phyloP scores from a whole-genome alignment of 2,888 invertebrate species.

The Aspidapion aeneum region DNA sequence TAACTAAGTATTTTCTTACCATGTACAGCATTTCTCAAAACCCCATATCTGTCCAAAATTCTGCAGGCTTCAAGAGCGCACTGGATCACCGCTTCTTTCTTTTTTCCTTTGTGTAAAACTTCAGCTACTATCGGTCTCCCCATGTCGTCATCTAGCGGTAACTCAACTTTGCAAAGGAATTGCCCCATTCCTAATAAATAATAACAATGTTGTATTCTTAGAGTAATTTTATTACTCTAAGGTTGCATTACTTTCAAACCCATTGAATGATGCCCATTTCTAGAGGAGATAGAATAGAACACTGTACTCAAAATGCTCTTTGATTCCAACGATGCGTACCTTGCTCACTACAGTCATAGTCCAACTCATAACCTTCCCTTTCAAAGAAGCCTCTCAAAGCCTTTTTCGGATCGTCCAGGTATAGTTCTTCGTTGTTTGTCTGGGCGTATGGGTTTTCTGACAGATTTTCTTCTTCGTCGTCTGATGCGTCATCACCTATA shows the following conservation, averaged over 20 bases:
- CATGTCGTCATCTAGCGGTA: conserved; percentile 76
- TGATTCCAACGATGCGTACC: no score
- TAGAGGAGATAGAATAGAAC: no score
- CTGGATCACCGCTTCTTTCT: conserved; percentile 89
- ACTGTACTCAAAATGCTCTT: no score
- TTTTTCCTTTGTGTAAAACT: conserved; percentile 84
- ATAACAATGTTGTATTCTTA: no score
- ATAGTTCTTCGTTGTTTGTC: conserved; percentile 82
- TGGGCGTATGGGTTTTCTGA: conserved; percentile 80
- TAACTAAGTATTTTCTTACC: no score
- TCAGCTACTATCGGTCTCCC: conserved; percentile 81
- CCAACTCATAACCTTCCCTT: conserved; percentile 80
- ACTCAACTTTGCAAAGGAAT: conserved; percentile 76
- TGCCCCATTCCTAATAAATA: conserved; percentile 58
- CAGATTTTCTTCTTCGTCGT: conserved; percentile 76
- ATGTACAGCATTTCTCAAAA: conserved; percentile 82
- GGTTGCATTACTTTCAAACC: no score
- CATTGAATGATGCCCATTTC: no score
- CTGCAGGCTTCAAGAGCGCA: conserved; percentile 95
- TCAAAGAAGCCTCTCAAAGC: conserved; percentile 93
- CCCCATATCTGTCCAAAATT: conserved; percentile 81
- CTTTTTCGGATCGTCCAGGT: conserved; percentile 93
- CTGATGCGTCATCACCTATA: conserved; percentile 68
- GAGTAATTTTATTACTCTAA: no score
- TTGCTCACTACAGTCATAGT: conserved; percentile 84